These are phyloP conservation scores for Brachyrhaphis roseni DNA, from an alignment of 2,797 vertebrate genomes.

Conservation along the genomic window DNA sequence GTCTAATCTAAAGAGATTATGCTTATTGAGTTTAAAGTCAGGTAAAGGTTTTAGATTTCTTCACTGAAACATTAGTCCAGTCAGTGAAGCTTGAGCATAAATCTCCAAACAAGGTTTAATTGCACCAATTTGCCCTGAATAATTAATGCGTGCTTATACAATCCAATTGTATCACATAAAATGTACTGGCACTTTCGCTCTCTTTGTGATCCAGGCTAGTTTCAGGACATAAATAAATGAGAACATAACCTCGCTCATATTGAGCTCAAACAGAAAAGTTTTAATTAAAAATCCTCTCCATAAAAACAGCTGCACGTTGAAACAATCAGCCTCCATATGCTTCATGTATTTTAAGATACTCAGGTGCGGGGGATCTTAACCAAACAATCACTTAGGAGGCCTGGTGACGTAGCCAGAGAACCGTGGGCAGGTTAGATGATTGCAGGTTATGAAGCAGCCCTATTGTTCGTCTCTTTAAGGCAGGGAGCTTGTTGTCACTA, in stretches of 20 bases:
- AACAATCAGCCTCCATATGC: constrained; percentile 4
- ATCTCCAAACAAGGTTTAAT: neutral
- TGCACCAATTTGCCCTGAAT: constrained; percentile 3
- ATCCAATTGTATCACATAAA: neutral
- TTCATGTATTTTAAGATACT: constrained; percentile 14
- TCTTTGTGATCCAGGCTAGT: neutral
- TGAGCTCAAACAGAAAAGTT: constrained; percentile 4
- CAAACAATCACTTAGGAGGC: neutral
- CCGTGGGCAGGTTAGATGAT: constrained; percentile 15
- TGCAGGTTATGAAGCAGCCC: constrained; percentile 8
- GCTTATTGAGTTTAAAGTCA: neutral
- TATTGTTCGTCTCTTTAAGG: constrained; percentile 30
- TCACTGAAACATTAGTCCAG: constrained; percentile 7
- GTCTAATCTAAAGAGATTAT: neutral
- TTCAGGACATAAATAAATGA: constrained; percentile 3
- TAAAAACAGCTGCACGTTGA: constrained; percentile 3
- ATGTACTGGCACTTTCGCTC: neutral
- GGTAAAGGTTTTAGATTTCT: constrained; percentile 8
- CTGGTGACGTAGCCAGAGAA: constrained; percentile 15
- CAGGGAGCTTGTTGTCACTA: constrained; percentile 37
- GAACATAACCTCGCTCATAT: neutral
- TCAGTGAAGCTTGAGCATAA: neutral
- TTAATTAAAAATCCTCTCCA: constrained; percentile 4
- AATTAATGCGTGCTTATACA: constrained; percentile 5
- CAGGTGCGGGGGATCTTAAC: neutral